Conservation (phyloP, 2,888 invertebrate species). For the Conus canariensis region DNA sequence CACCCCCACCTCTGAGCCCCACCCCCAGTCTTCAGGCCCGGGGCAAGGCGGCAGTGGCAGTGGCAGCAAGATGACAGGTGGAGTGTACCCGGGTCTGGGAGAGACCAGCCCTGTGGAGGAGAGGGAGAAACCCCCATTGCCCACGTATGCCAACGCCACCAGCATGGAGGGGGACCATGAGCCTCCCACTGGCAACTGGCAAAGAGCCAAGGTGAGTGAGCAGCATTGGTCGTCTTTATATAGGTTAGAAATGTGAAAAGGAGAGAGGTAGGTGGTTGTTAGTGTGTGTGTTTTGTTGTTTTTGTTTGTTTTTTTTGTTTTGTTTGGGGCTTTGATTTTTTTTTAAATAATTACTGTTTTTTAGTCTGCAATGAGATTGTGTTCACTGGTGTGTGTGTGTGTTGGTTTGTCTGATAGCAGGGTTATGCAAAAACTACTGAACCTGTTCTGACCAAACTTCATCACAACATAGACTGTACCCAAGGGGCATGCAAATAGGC, state of each 20-base stretch:
- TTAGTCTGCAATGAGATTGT: no score
- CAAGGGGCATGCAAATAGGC: no score
- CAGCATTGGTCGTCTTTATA: neutral
- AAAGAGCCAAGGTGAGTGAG: conserved; percentile 27
- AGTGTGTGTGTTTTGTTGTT: no score
- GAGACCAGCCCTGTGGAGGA: neutral
- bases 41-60: neutral
- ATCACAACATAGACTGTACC: no score
- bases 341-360: no score
- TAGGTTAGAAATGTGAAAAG: no score
- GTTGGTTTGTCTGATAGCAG: no score
- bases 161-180: neutral
- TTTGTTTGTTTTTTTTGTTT: neutral
- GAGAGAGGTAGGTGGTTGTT: neutral
- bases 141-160: neutral
- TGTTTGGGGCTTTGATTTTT: no score
- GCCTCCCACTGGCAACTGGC: conserved; percentile 32
- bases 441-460: no score
- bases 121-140: conserved; percentile 20
- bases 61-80: conserved; percentile 30
- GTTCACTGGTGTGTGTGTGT: no score
- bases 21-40: neutral
- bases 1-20: neutral
- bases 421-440: no score
- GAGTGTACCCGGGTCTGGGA: conserved; percentile 37